These are phyloP conservation scores for Calliphora vicina DNA, from an alignment of 1,140 invertebrate species.

Conservation along the genomic window DNA sequence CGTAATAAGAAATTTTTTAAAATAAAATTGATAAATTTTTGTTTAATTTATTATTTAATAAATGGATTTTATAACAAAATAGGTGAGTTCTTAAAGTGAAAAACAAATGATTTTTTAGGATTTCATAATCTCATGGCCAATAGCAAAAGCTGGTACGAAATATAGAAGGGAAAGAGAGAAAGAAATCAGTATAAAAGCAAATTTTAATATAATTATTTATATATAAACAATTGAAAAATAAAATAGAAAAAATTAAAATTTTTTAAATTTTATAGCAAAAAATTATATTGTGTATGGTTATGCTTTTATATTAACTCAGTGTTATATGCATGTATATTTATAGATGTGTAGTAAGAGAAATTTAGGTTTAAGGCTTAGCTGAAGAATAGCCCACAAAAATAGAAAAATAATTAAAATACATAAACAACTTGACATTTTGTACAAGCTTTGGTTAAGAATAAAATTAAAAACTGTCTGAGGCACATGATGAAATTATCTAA, in stretches of 20 bases:
- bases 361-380: too few species aligned
- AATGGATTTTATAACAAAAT: constrained; percentile 23
- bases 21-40: too few species aligned
- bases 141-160: constrained; percentile 17
- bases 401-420: not conserved
- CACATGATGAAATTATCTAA: constrained; percentile 19
- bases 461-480: not conserved
- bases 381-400: not conserved
- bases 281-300: not conserved
- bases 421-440: constrained; percentile 8
- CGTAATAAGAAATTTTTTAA: not conserved
- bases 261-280: not conserved
- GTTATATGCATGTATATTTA: too few species aligned
- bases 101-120: not conserved
- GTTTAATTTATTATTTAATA: not conserved
- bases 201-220: too few species aligned
- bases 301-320: too few species aligned
- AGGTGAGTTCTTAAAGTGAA: constrained; percentile 17
- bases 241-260: constrained; percentile 11
- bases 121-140: not conserved
- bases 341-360: too few species aligned
- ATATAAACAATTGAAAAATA: not conserved
- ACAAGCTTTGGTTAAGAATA: not conserved
- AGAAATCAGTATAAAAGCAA: too few species aligned
- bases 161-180: not conserved